These are phyloP conservation scores for Odontophorus gujanensis DNA, from an alignment of 2,113 vertebrate species.

Conservation along the genomic window DNA sequence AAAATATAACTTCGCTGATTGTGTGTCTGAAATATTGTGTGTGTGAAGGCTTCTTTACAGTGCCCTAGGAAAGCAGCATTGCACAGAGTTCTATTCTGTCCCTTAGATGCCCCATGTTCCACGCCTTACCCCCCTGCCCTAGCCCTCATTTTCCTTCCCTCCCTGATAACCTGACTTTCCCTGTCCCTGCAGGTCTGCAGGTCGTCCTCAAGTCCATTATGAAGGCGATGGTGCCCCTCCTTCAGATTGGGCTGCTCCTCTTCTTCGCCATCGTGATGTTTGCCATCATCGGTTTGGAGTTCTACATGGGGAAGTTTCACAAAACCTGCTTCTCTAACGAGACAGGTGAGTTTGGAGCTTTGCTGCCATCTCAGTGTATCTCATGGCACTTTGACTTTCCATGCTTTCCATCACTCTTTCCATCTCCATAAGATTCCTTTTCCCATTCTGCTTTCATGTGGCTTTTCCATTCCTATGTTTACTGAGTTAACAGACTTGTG, in stretches of 20 bases:
- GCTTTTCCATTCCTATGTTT: neutral
- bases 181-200: conserved; percentile 85
- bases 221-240: conserved; percentile 98
- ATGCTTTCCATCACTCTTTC: neutral
- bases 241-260: conserved; percentile 94
- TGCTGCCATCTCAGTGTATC: fast-evolving
- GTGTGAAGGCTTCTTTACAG: fast-evolving
- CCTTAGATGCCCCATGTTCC: neutral
- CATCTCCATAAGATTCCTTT: neutral
- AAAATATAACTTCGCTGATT: fast-evolving
- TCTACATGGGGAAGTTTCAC: conserved; percentile 98
- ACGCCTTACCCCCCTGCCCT: neutral
- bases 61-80: neutral
- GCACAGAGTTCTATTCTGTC: neutral
- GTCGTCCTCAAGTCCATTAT: conserved; percentile 99
- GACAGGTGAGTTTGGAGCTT: conserved; percentile 80
- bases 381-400: fast-evolving
- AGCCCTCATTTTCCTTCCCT: neutral
- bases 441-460: fast-evolving
- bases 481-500: neutral
- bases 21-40: neutral
- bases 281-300: conserved; percentile 96
- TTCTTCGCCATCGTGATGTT: conserved; percentile 99
- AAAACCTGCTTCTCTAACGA: conserved; percentile 88
- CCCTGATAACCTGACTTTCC: neutral